Evolutionary conservation across 1,140 invertebrate genomes (phyloP), one percentile per base, ranked within the genome.

Genomic region (Hydropsyche tenuis): DNA sequence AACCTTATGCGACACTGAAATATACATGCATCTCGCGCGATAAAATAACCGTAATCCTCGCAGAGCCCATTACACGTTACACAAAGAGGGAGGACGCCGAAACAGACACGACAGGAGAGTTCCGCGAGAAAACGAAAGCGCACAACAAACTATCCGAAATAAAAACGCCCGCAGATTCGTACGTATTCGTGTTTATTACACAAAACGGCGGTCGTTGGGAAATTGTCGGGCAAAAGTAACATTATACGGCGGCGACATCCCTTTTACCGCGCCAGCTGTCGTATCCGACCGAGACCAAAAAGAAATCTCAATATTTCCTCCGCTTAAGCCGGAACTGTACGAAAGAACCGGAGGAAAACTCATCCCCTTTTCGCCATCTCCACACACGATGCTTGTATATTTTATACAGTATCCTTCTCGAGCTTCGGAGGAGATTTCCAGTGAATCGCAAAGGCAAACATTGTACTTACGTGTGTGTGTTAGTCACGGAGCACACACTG

Each of bases 301-400:
- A 56, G 68, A 70, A 70, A 70, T 70, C 68, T 56, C 68, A 70
- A 70, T 70, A 70, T 70, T 70, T 68, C 65, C 46, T 68, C 27
- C 43, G 37, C 43, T 68, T 46, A 68, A 48, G 63, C 63, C 16
- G 20, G 3, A 4, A 43, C 12, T 9, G 30, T 37, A 11, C 22
- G 5, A 25, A 3, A 25, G 56, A 20, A 16, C 20, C n/a, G 48
- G n/a, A 9, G 16, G 23, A 23, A 60, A 20, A 60, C 56, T 60
- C 22, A 60, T 7, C 56, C 56, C 14, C 45, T 14, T 2, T 20
- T 60, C n/a, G 51, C 56, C 4, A 60, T 12, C 2, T 25, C 2
- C 23, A 7, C 23, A 37, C 30, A 3, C 30, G n/a, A 65, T 65
- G 20, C 23, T 12, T 37, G 23, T 63, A 63, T 43, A 43, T 65